Conservation (phyloP, 2,113 vertebrate genomes). For the Pholis gunnellus region DNA sequence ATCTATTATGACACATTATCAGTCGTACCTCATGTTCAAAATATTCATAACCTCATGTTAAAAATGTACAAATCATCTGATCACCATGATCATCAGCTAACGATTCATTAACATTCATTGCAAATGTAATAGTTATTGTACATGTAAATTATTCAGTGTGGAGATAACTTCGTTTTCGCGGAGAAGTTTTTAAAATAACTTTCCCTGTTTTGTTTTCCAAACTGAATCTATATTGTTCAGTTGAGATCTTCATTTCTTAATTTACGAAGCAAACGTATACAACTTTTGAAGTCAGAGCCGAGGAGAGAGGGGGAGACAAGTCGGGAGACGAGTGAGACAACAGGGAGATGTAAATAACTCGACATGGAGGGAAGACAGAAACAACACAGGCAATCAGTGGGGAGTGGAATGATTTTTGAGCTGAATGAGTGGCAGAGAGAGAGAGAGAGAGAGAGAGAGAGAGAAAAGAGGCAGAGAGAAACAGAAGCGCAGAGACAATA, state of each 20-base stretch:
- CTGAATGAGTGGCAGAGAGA: not conserved
- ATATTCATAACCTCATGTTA: not conserved
- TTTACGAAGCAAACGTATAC: constrained; percentile 36
- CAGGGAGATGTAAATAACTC: constrained; percentile 59
- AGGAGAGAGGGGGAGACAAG: constrained; percentile 36
- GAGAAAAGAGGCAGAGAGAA: constrained; percentile 17
- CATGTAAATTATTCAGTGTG: constrained; percentile 10
- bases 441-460: not conserved
- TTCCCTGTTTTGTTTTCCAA: constrained; percentile 13
- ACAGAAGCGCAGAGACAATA: constrained; percentile 12
- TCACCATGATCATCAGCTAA: not conserved
- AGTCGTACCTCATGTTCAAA: not conserved
- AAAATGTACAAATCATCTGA: not conserved
- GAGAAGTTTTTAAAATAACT: constrained; percentile 4
- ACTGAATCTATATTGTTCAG: constrained; percentile 1
- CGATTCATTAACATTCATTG: not conserved
- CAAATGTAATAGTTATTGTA: not conserved
- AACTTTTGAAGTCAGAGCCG: constrained; percentile 43
- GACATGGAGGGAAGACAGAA: constrained; percentile 41
- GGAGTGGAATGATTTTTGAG: constrained; percentile 23
- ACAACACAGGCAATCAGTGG: constrained; percentile 42
- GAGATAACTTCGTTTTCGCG: not conserved
- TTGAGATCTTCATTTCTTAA: constrained; percentile 43
- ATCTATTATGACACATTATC: not conserved
- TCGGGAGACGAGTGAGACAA: constrained; percentile 11